Evolutionary conservation across 2,797 vertebrate genomes (phyloP).

Genomic region (Columba guinea): DNA sequence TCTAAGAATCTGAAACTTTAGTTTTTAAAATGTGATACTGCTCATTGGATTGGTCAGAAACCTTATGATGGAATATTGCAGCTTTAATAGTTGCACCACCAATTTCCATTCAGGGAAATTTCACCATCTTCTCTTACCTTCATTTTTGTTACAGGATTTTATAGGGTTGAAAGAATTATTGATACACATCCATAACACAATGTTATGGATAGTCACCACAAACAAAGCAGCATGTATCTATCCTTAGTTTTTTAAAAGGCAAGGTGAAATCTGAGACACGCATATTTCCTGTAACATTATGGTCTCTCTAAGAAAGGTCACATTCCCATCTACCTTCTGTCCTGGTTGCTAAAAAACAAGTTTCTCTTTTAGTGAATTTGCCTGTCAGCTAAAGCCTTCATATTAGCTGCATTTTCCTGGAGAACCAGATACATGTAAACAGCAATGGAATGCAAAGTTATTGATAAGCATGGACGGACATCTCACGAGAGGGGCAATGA

Average conservation of each 20-base stretch:
- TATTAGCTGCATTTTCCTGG: no score
- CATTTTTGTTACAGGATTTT: neutral
- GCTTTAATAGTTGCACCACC: neutral
- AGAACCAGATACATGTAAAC: no score
- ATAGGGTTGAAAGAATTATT: neutral
- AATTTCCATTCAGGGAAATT: neutral
- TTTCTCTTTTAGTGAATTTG: no score
- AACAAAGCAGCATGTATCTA: neutral
- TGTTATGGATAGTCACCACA: neutral
- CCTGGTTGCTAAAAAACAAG: no score
- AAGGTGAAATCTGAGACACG: neutral
- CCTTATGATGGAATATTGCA: neutral
- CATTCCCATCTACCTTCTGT: neutral
- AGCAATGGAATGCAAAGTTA: no score
- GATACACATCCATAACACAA: neutral
- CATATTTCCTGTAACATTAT: neutral
- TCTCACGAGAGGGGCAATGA: no score
- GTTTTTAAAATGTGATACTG: neutral
- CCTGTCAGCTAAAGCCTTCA: no score
- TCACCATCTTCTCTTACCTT: neutral
- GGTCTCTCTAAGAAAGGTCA: neutral
- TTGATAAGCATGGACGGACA: no score
- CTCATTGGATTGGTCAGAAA: neutral
- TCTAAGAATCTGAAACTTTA: neutral
- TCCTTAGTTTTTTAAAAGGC: neutral